Evolutionary conservation across 1,140 invertebrate species (phyloP), one percentile per base, ranked within the genome.

Genomic region (Globodera ellingtonae): DNA sequence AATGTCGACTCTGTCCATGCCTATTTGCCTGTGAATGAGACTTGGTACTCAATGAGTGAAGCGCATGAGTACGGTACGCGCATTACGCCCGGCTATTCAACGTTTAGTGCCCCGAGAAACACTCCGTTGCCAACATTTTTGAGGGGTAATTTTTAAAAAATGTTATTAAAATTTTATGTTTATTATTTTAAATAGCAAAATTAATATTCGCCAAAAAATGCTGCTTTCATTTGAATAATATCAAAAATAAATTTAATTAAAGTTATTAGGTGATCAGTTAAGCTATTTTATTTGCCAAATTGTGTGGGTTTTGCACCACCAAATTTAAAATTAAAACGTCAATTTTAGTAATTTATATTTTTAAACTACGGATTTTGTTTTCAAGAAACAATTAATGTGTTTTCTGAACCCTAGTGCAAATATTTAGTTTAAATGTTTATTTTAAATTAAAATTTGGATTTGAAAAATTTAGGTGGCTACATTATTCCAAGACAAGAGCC

Each of bases 31-130:
- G 76, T 56, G 6, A n/a, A 56, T 4, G 83, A 56, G 44, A 79
- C 44, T 81, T 87, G 86, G 85, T 87, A 88, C 72, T 88, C 86
- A 15, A 59, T 87, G 21, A 87, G 81, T 70, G 83, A 87, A 62
- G 82, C 83, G 66, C 79, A 84, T 66, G 81, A 87, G 50, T 80
- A 75, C n/a, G 73, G 79, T 0, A 79, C 79, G 52, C 70, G 47
- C 18, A 48, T 80, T 10, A 50, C 75, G 18, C 35, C 82, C 47
- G 84, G 86, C 46, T 83, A 70, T 56, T 70, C 47, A 52, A 77
- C 56, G 46, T 82, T 85, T 62, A 52, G 67, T 21, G 86, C 86
- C 5, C 86, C 86, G 4, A 83, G 79, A 18, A 83, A 83, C 69
- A 86, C 79, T n/a, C 67, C 78, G 48, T 80, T 83, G 62, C 86